Conservation (phyloP, 2,888 invertebrate species). For the Dysmachus trigonus region DNA sequence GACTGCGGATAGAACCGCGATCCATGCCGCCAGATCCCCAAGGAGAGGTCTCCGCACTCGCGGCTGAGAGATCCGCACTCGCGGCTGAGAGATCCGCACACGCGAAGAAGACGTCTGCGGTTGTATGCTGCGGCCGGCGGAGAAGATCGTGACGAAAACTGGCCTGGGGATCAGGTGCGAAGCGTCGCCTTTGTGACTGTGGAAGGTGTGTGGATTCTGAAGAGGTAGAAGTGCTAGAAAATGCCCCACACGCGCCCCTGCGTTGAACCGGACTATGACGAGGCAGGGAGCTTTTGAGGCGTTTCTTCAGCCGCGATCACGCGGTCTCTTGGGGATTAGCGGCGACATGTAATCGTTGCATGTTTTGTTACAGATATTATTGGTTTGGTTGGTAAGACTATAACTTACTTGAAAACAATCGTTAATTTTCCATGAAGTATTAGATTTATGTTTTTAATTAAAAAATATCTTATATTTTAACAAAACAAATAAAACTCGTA, state of each 20-base stretch:
- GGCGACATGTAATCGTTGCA: not conserved
- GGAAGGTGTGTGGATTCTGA: not conserved
- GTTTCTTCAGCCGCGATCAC: not conserved
- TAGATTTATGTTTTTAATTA: no score
- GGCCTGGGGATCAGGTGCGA: not conserved
- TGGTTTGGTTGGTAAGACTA: no score
- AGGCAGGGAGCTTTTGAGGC: not conserved
- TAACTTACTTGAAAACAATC: no score
- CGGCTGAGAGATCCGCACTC: not conserved
- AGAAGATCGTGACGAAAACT: not conserved
- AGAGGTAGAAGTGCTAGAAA: constrained; percentile 11
- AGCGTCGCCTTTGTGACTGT: not conserved
- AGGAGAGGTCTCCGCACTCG: not conserved
- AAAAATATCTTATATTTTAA: no score
- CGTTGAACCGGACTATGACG: not conserved
- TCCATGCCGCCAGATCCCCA: not conserved
- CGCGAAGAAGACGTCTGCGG: no score
- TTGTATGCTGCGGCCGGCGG: not conserved
- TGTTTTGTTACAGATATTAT: not conserved
- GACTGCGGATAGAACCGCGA: not conserved
- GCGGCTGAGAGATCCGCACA: no score
- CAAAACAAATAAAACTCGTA: no score
- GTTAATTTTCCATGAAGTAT: no score
- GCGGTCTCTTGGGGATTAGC: not conserved
- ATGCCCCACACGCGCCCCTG: not conserved